Evolutionary conservation across 2,113 vertebrate genomes (phyloP), one percentile per base, ranked within the genome.

Genomic region (Hypanus sabinus): DNA sequence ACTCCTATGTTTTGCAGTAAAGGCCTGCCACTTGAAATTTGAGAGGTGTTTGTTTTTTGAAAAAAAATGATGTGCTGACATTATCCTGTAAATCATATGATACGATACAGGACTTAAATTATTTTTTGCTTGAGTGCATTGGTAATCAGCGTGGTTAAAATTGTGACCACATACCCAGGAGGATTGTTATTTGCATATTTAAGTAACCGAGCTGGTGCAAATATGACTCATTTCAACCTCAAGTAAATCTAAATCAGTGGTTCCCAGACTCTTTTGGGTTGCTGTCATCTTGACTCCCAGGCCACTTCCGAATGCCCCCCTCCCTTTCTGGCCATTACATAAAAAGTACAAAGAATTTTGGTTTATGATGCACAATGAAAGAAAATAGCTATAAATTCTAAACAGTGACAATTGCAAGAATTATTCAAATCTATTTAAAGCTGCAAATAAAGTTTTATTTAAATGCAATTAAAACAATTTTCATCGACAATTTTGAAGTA

Each of bases 141-240:
- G 60, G 55, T 38, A 70, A 70, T 62, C 65, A 70, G 22, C 10
- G 68, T 60, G 30, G 65, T 38, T 30, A 70, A 33, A 71, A 92
- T 24, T 70, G 68, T 70, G 65, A 70, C 88, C 16, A 36, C 8
- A 30, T 71, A 92, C 88, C 88, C 88, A 71, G 36, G 62, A 71
- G 88, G 36, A 65, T 91, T 91, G 33, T 38, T 71, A 68, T 92
- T 38, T 92, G 65, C 65, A 92, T 91, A 36, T 70, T 91, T 68
- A 36, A 20, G 16, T 38, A 92, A 70, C 65, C 38, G 36, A 24
- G 70, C 70, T 92, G n/a, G 62, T 92, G 36, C 30, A 92, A 62
- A 16, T 92, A 57, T 92, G 88, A 92, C 33, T 92, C 88, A 91
- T 91, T 60, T 55, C 4, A 36, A 11, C 65, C 38, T 14, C 65